Evolutionary conservation across 1,140 invertebrate species (phyloP).

Genomic region (Acromyrmex charruanus): DNA sequence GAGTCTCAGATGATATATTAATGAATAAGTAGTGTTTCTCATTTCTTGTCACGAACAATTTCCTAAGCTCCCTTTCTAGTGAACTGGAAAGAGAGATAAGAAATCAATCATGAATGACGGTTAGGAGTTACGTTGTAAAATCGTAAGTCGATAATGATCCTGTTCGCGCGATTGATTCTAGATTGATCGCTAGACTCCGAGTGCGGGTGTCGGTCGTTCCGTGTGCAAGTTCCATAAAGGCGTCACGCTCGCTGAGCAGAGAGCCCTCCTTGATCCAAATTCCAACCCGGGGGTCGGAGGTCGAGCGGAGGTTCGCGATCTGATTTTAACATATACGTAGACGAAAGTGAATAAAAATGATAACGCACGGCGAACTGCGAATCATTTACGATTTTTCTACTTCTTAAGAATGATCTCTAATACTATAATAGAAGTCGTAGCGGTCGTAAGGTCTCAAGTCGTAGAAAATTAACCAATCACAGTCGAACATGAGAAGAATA

Average conservation of each 20-base stretch:
- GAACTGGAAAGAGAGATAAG: background rate
- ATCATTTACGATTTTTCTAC: conserved; percentile 57
- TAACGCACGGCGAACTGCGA: conserved; percentile 55
- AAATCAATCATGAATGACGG: background rate
- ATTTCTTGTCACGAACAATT: background rate
- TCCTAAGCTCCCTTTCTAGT: background rate
- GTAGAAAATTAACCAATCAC: too few relatives aligned
- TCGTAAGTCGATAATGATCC: conserved; percentile 17
- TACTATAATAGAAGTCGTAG: too few relatives aligned
- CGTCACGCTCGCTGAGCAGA: conserved; percentile 78
- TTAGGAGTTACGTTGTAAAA: background rate
- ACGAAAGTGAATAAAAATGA: conserved; percentile 61
- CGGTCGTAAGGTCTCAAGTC: too few relatives aligned
- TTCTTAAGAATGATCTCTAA: background rate
- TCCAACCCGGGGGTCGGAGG: conserved; percentile 81
- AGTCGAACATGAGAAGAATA: too few relatives aligned
- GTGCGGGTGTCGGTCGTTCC: conserved; percentile 73
- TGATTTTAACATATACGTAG: conserved; percentile 73
- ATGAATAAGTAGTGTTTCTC: background rate
- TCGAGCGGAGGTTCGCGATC: conserved; percentile 77
- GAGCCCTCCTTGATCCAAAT: conserved; percentile 85
- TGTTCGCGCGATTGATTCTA: conserved; percentile 21
- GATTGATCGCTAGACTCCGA: conserved; percentile 18
- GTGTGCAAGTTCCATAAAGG: conserved; percentile 82
- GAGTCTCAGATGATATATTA: background rate